Evolutionary conservation across 2,797 vertebrate genomes (phyloP), one percentile per base, ranked within the genome.

Genomic region (Sebastes alutus): DNA sequence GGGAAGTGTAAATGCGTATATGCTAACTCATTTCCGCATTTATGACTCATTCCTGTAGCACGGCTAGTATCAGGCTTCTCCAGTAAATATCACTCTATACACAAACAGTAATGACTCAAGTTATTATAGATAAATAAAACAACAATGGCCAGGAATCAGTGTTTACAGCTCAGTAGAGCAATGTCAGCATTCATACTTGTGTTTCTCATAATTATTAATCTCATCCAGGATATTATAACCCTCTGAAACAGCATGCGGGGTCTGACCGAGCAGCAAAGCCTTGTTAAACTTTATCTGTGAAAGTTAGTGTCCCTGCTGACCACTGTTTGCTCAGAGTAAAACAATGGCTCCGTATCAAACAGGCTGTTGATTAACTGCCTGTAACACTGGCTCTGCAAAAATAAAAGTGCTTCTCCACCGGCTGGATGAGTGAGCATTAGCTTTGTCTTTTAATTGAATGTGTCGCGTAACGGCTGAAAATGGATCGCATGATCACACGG

Each of bases 311-410:
- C 65, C 75, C 82, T 25, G 72, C 80, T 82, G 87, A 80, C 75
- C 61, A 35, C 60, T 35, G 46, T 60, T 35, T 30, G 61, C 75
- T 81, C 70, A 52, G 23, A 88, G 78, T 67, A 80, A 75, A 29
- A 87, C 79, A 75, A 82, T 63, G 72, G 72, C 69, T 83, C 58
- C 7, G 69, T 58, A 77, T 85, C 76, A 67, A 81, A 61, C 72
- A 62, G 85, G 56, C 82, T 56, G 78, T 73, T 89, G 87, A 83
- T 88, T 73, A 86, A 84, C 67, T 77, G 77, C 80, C 66, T 74
- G 60, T 76, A 71, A 67, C 60, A 30, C 61, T 18, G 62, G 71
- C 81, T 74, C 77, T 10, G 35, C 72, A 75, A 33, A 78, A 54
- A 54, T 9, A 54, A 54, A 90, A 72, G 79, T 58, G 66, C 22